phyloP scores from a whole-genome alignment of 1,140 invertebrate species.

The Cardiocondyla obscurior region DNA sequence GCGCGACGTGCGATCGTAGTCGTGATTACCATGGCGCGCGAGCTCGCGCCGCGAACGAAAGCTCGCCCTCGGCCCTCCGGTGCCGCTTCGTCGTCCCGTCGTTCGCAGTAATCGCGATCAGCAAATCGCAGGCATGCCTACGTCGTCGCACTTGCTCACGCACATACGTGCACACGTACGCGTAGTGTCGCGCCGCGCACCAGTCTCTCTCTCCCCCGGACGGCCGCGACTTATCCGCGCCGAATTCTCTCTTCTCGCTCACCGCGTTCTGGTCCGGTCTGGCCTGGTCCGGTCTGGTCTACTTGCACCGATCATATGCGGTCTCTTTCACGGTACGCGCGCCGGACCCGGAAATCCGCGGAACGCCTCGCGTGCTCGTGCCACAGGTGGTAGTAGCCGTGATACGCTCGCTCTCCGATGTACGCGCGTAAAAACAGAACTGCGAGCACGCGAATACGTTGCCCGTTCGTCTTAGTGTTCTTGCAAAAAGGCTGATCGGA shows the following conservation, averaged over 20 bases:
- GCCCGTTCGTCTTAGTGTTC: conserved; percentile 41
- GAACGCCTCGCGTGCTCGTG: conserved; percentile 20
- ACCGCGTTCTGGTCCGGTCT: not conserved
- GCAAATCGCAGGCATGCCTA: conserved; percentile 24
- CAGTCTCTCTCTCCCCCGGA: not conserved
- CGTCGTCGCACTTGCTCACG: not conserved
- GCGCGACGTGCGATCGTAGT: too few relatives aligned
- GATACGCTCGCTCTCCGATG: not conserved
- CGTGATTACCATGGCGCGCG: not conserved
- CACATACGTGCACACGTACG: not conserved
- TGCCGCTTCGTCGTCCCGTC: not conserved
- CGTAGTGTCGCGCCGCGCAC: not conserved
- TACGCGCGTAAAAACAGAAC: conserved; percentile 12
- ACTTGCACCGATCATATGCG: not conserved
- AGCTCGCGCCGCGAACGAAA: not conserved
- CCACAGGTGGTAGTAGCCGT: conserved; percentile 33
- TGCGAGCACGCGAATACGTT: conserved; percentile 25
- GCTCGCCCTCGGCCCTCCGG: not conserved
- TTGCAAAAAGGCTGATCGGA: conserved; percentile 48
- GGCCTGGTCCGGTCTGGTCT: conserved; percentile 2
- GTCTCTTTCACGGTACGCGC: not conserved
- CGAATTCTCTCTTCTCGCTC: conserved; percentile 47
- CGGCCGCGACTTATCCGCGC: conserved; percentile 9
- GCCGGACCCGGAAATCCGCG: conserved; percentile 44
- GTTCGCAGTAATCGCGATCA: conserved; percentile 10